These are phyloP conservation scores for Sphyrna mokarran DNA, from an alignment of 2,113 vertebrate species.

Conservation along the genomic window DNA sequence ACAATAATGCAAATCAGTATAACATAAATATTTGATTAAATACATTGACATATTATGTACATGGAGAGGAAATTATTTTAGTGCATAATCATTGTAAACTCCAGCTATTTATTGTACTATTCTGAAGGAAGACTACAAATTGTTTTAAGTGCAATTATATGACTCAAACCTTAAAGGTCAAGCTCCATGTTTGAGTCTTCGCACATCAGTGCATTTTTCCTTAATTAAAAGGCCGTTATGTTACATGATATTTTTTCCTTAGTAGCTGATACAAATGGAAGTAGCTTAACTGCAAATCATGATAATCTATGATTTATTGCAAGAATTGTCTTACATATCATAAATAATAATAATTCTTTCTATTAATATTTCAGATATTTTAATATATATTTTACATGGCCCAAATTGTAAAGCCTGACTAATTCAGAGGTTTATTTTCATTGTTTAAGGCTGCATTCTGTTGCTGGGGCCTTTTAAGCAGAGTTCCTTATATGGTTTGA, in stretches of 20 bases:
- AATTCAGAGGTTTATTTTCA: background rate
- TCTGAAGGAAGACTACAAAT: background rate
- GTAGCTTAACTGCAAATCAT: background rate
- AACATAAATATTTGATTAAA: conserved; percentile 12
- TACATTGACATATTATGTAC: background rate
- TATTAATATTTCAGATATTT: background rate
- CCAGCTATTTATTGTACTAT: background rate
- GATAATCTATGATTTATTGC: background rate
- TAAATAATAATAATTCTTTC: background rate
- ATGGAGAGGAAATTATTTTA: background rate
- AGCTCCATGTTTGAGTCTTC: conserved; percentile 4
- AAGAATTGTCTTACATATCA: background rate
- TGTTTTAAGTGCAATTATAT: background rate
- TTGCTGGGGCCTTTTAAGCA: background rate
- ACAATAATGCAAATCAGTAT: background rate
- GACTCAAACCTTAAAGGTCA: conserved; percentile 21
- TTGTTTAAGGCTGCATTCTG: too few species aligned
- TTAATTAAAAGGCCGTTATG: conserved; percentile 4
- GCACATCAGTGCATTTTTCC: background rate
- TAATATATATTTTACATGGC: background rate
- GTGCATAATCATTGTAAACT: background rate
- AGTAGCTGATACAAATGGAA: background rate
- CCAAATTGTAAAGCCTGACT: background rate
- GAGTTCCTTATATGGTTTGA: too few species aligned
- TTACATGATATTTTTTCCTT: background rate